phyloP scores from a whole-genome alignment of 2,797 vertebrate species.

The Ceryle rudis region DNA sequence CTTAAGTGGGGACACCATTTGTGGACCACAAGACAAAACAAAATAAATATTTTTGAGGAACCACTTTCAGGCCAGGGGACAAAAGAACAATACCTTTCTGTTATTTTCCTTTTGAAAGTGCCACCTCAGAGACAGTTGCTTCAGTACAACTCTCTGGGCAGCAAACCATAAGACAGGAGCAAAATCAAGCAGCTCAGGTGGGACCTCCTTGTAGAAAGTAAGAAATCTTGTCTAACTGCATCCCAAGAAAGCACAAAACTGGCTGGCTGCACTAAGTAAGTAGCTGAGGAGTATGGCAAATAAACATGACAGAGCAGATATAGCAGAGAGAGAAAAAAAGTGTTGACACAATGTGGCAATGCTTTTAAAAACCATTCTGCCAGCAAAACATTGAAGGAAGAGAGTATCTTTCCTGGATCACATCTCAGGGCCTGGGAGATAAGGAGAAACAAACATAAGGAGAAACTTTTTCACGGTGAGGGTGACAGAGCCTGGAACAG shows the following conservation, averaged over 20 bases:
- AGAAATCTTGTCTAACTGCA: background rate
- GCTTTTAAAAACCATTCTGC: background rate
- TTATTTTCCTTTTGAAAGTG: background rate
- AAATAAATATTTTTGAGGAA: background rate
- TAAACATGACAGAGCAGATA: background rate
- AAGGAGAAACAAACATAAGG: no score
- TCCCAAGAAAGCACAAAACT: background rate
- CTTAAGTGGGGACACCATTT: background rate
- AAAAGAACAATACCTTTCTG: background rate
- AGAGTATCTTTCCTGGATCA: fast-evolving
- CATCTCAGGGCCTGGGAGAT: background rate
- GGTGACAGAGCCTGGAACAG: no score
- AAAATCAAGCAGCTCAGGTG: background rate
- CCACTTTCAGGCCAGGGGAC: no score
- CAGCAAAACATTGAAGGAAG: background rate
- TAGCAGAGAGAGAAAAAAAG: background rate
- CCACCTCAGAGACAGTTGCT: background rate
- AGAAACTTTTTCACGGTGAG: no score
- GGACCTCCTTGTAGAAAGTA: background rate
- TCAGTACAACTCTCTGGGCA: background rate
- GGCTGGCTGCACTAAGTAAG: background rate
- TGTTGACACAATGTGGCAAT: background rate
- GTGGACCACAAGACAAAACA: background rate
- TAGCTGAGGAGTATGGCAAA: background rate
- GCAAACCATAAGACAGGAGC: background rate